phyloP scores from a whole-genome alignment of 1,140 invertebrate genomes.

The Drosophila erecta region DNA sequence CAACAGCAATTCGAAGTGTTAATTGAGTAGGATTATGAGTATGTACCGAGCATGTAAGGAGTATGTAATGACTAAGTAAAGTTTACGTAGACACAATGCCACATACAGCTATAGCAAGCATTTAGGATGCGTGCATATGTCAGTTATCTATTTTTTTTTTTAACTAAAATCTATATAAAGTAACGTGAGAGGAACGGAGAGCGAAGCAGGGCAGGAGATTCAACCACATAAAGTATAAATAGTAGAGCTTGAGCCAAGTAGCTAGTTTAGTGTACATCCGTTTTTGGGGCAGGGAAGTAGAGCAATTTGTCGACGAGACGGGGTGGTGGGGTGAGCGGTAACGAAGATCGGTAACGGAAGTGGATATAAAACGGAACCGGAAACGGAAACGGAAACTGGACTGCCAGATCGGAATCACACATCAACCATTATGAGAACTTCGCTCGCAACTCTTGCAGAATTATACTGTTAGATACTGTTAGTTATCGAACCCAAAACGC shows the following conservation, averaged over 20 bases:
- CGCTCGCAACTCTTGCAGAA: slow-evolving; percentile 37
- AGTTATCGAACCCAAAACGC: slow-evolving; percentile 20
- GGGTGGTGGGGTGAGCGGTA: slow-evolving; percentile 2
- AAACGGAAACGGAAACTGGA: slow-evolving; percentile 18
- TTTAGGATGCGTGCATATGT: slow-evolving; percentile 53
- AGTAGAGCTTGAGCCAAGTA: slow-evolving; percentile 62
- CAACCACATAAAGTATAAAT: slow-evolving; percentile 73
- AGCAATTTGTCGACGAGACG: slow-evolving; percentile 18
- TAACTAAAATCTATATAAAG: slow-evolving; percentile 38
- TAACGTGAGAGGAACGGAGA: slow-evolving; percentile 4
- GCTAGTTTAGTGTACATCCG: slow-evolving; percentile 38
- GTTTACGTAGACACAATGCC: slow-evolving; percentile 55
- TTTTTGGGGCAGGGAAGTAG: slow-evolving; percentile 24
- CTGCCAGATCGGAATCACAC: slow-evolving; percentile 26
- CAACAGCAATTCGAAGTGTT: slow-evolving; percentile 16
- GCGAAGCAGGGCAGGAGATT: slow-evolving; percentile 34
- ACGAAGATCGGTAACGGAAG: not conserved
- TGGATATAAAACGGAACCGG: slow-evolving; percentile 1
- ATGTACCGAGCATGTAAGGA: slow-evolving; percentile 23
- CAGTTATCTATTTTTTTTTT: slow-evolving; percentile 59
- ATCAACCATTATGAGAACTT: slow-evolving; percentile 34
- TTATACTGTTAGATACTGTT: slow-evolving; percentile 52
- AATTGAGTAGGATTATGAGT: slow-evolving; percentile 9
- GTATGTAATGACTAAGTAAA: slow-evolving; percentile 35
- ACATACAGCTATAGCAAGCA: slow-evolving; percentile 51